Base-by-base conservation (phyloP, 53 echinoderm and acorn worm species). In the Luidia sarsii region DNA sequence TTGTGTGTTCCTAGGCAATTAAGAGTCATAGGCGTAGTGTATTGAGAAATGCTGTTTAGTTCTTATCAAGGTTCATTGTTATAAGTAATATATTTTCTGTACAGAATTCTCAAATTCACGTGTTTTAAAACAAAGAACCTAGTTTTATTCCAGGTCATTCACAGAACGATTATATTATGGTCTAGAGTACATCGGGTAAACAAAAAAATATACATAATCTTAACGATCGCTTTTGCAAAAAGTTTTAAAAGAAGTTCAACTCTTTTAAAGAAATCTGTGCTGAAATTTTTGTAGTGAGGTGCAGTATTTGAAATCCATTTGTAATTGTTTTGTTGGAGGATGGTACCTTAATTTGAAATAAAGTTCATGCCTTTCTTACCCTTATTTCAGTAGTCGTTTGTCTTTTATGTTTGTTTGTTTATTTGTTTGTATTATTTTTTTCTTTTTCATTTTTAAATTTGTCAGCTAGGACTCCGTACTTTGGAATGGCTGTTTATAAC, bases 21-120 rank as follows among this genome's bases (percentile, higher is more conserved):
- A 35, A 54, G 36, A 32, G 32, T 72, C 55, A 20, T 72, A 72
- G 55, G 33, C 56, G 34, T 18, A 72, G 33, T 72, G 34, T 18
- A 72, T 55, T 72, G 38, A 33, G 13, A 34, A 56, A 36, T 54
- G 24, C 54, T 27, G 22, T 34, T 32, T 72, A 36, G n/a, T 33
- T 33, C 19, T 68, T 68, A 18, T 50, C 43, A 50, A 50, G 24
- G 55, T 55, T 72, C 72, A 50, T 71, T 71, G 54, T 36, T 54
- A 72, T 72, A 50, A 72, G 54, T 72, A 72, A 72, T 72, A 72
- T 72, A 72, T 72, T 72, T 66, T 72, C 53, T 72, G 72, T 72
- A 72, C 52, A 72, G n/a, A 72, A 71, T 52, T 32, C 54, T 72
- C 72, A 72, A 70, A 70, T 35, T 55, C 53, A 50, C n/a, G 35